Percentiles rank a stretch among this genome's conserved stretches.
These are phyloP conservation scores for Cordilura impudica DNA, from an alignment of 2,888 invertebrate species.

Conservation along the genomic window DNA sequence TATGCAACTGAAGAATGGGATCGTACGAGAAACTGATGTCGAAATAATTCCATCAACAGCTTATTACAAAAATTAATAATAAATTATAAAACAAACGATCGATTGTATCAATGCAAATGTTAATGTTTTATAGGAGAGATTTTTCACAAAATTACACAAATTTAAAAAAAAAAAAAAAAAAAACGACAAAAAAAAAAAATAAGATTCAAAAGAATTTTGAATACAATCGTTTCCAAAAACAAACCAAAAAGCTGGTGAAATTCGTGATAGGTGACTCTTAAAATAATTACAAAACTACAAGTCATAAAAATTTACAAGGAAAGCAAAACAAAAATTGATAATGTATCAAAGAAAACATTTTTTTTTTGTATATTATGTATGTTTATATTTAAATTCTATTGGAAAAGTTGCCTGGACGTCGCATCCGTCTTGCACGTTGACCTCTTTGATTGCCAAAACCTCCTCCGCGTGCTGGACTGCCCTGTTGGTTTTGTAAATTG, in stretches of 20 bases:
- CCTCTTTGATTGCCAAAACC: constrained; percentile 70
- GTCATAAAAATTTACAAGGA: constrained; percentile 12
- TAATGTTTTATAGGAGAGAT: not conserved
- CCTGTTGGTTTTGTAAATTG: constrained; percentile 65
- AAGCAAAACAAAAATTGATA: not conserved
- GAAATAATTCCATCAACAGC: not conserved
- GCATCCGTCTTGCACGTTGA: constrained; percentile 75
- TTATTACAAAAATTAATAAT: not conserved
- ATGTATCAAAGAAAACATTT: not conserved
- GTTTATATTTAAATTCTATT: constrained; percentile 55
- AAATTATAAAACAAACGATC: constrained; percentile 15
- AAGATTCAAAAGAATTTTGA: not conserved
- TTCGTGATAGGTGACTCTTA: not conserved
- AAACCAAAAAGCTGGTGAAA: not conserved
- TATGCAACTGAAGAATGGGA: constrained; percentile 22
- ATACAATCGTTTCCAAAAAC: not conserved
- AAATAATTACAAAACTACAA: constrained; percentile 37
- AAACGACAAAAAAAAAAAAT: not conserved
- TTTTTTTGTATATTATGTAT: constrained; percentile 9
- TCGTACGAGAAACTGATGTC: not conserved
- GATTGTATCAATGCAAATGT: constrained; percentile 51
- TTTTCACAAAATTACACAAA: not conserved
- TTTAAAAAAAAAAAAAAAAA: not conserved
- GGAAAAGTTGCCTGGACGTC: constrained; percentile 70
- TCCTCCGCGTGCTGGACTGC: constrained; percentile 70